Evolutionary conservation across 2,113 vertebrate genomes (phyloP), one percentile per base, ranked within the genome.

Genomic region (Lynx canadensis): DNA sequence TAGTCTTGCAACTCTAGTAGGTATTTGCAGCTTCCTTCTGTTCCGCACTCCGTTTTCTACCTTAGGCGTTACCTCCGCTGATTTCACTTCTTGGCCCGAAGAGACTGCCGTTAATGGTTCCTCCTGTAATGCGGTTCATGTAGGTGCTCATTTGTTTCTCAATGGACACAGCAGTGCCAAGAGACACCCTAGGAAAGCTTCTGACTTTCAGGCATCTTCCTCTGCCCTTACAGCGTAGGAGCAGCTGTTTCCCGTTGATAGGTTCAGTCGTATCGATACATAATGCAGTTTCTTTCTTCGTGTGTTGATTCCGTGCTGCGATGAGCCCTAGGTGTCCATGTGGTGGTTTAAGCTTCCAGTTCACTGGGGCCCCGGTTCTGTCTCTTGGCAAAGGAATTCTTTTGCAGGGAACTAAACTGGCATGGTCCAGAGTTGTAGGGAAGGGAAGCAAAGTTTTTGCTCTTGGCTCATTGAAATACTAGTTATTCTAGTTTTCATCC

Each of bases 141-240:
- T 91, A 33, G 31, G 66, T 83, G 81, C 96, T 93, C 41, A 31
- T 31, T 76, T 90, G 57, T 87, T 41, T 88, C 14, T 94, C 84
- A 57, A 13, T 94, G 65, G 66, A 50, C 18, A 33, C 15, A 3
- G 65, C 29, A 76, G 16, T 86, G 23, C 57, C n/a, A 79, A 27
- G n/a, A 69, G 27, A 87, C 5, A 66, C 16, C 25, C 29, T 55
- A 14, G 4, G 33, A 50, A 78, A 84, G 52, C 6, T 15, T 21
- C 27, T 85, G 33, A 25, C 11, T 80, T 91, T 11, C 2, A 60
- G 68, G 91, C 57, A 48, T 83, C 7, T 12, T 95, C 4, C 27
- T 93, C 36, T 94, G 10, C 14, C 16, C 7, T 95, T 10, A 19
- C 38, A 66, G 7, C 36, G 14, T 66, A 41, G 78, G 60, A 79